Evolutionary conservation across 1,140 invertebrate genomes (phyloP).

Genomic region (Heliconius melpomene): DNA sequence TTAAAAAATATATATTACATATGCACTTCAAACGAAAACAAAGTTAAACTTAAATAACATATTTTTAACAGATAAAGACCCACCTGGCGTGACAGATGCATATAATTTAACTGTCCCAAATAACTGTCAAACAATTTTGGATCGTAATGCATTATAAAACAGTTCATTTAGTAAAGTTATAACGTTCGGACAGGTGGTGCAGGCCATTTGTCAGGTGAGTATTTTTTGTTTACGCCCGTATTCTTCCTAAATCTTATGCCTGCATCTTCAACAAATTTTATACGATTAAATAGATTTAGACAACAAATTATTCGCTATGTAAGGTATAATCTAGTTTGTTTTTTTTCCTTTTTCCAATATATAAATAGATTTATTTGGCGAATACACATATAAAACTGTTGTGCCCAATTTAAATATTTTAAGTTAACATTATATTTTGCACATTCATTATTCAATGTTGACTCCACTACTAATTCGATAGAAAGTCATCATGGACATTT

Average conservation of each 20-base stretch:
- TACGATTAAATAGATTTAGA: too few relatives aligned
- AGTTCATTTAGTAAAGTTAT: constrained; percentile 18
- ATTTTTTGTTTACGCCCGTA: constrained; percentile 18
- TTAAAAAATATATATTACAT: background rate
- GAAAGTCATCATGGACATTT: background rate
- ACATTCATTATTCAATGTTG: background rate
- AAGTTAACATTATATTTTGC: background rate
- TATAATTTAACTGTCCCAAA: constrained; percentile 34
- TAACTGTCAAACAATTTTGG: constrained; percentile 27
- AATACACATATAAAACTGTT: too few relatives aligned
- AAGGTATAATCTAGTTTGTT: too few relatives aligned
- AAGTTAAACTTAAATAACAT: background rate
- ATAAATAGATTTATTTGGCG: background rate
- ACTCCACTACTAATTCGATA: background rate
- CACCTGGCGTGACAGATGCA: constrained; percentile 44
- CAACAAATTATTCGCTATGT: too few relatives aligned
- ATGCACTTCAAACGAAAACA: background rate
- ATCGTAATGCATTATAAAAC: constrained; percentile 30
- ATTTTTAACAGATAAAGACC: constrained; percentile 28
- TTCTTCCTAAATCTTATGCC: background rate
- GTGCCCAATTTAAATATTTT: background rate
- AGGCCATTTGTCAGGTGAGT: constrained; percentile 37
- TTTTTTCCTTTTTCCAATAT: background rate
- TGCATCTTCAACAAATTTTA: background rate
- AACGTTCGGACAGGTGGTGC: constrained; percentile 31